These are phyloP conservation scores for Sarcoramphus papa DNA, from an alignment of 2,797 vertebrate species.

Conservation along the genomic window DNA sequence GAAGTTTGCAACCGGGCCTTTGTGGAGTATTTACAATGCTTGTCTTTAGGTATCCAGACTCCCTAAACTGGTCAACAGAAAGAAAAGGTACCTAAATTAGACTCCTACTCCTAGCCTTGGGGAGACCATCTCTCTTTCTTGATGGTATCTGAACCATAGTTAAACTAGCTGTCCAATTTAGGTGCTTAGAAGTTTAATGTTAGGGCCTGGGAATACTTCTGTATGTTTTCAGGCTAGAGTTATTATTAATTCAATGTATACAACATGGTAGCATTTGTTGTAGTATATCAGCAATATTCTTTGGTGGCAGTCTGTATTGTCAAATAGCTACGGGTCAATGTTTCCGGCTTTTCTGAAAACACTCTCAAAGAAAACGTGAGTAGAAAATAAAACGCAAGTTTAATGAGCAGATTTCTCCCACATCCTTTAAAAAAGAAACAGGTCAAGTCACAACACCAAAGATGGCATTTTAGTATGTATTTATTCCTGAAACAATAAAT, in stretches of 20 bases:
- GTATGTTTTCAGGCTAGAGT: neutral
- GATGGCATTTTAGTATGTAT: neutral
- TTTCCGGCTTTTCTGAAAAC: neutral
- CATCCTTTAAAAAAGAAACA: neutral
- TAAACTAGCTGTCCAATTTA: neutral
- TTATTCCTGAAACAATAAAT: neutral
- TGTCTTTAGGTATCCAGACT: neutral
- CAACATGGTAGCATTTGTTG: neutral
- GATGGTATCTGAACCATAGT: neutral
- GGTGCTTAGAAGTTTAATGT: neutral
- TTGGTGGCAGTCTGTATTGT: neutral
- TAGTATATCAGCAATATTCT: neutral
- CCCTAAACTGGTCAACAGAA: neutral
- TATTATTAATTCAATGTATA: neutral
- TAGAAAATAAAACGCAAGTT: constrained; percentile 1
- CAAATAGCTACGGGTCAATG: neutral
- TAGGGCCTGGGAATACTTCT: neutral
- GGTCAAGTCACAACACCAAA: neutral
- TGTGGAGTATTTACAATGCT: neutral
- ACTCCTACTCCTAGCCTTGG: neutral
- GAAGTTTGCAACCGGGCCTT: neutral
- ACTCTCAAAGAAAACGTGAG: neutral
- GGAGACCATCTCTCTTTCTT: neutral
- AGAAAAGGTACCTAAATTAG: neutral
- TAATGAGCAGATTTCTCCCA: neutral